Evolutionary conservation across 2,797 vertebrate genomes (phyloP).

Genomic region (Hybognathus amarus): DNA sequence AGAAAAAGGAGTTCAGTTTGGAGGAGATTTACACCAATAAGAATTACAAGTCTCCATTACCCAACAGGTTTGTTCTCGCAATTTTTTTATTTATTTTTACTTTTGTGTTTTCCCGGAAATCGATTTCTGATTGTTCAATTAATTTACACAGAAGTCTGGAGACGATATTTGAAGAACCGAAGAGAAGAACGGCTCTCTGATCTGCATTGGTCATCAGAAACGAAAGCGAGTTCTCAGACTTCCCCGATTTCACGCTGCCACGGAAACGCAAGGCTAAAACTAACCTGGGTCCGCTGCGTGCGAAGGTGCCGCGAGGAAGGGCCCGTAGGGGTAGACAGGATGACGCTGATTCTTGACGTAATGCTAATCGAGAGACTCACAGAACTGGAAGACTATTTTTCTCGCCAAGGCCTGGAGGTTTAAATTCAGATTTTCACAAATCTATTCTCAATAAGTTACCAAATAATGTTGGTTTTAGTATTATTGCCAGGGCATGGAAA

Average conservation of each 20-base stretch:
- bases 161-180: slow-evolving; percentile 96
- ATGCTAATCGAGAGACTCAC: slow-evolving; percentile 90
- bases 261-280: slow-evolving; percentile 81
- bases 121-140: not conserved
- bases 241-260: slow-evolving; percentile 92
- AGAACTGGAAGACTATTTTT: slow-evolving; percentile 89
- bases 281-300: slow-evolving; percentile 71
- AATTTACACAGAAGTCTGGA: slow-evolving; percentile 84
- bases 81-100: not conserved
- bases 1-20: slow-evolving; percentile 96
- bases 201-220: slow-evolving; percentile 92
- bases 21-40: slow-evolving; percentile 99
- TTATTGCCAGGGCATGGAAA: not conserved
- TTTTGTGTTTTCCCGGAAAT: not conserved
- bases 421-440: slow-evolving; percentile 44
- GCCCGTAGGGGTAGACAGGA: slow-evolving; percentile 80
- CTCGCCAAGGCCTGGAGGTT: slow-evolving; percentile 77
- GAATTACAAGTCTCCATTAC: slow-evolving; percentile 92
- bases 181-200: slow-evolving; percentile 86
- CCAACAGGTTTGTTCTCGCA: slow-evolving; percentile 80
- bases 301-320: slow-evolving; percentile 78
- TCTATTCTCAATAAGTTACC: slow-evolving; percentile 3
- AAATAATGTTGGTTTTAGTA: not conserved
- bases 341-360: slow-evolving; percentile 83
- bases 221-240: slow-evolving; percentile 90